phyloP scores from a whole-genome alignment of 2,888 invertebrate genomes.

The Iselma pallidipennis region DNA sequence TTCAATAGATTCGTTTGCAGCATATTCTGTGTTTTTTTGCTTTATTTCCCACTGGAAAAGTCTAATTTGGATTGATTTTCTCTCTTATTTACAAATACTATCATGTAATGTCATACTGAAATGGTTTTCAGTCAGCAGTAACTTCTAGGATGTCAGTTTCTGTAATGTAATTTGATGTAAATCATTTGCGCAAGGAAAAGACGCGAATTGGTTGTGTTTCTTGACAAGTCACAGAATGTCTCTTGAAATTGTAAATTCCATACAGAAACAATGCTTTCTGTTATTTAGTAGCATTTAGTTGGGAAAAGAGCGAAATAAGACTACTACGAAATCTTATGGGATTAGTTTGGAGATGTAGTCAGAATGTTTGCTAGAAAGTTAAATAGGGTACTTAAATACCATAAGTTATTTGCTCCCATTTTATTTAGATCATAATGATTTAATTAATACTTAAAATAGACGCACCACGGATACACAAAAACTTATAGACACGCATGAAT shows the following conservation, averaged over 20 bases:
- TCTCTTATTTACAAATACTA: background rate
- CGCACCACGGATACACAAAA: too few relatives aligned
- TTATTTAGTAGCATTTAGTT: too few relatives aligned
- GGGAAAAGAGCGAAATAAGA: too few relatives aligned
- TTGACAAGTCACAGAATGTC: background rate
- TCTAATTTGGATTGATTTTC: background rate
- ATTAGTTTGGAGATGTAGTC: too few relatives aligned
- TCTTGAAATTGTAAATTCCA: background rate
- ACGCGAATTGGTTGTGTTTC: background rate
- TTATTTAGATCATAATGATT: too few relatives aligned
- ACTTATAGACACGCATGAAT: too few relatives aligned
- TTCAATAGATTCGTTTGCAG: background rate
- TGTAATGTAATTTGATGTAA: background rate
- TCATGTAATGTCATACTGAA: background rate
- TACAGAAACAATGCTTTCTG: too few relatives aligned
- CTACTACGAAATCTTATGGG: too few relatives aligned
- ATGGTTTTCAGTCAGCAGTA: background rate
- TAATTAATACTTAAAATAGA: too few relatives aligned
- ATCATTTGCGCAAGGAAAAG: background rate
- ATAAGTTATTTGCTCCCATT: too few relatives aligned
- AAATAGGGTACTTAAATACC: too few relatives aligned
- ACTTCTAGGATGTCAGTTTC: background rate
- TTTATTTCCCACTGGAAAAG: background rate
- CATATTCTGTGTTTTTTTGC: background rate
- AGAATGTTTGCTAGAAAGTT: too few relatives aligned